Evolutionary conservation across 2,888 invertebrate species (phyloP).

Genomic region (Girardia tigrina): DNA sequence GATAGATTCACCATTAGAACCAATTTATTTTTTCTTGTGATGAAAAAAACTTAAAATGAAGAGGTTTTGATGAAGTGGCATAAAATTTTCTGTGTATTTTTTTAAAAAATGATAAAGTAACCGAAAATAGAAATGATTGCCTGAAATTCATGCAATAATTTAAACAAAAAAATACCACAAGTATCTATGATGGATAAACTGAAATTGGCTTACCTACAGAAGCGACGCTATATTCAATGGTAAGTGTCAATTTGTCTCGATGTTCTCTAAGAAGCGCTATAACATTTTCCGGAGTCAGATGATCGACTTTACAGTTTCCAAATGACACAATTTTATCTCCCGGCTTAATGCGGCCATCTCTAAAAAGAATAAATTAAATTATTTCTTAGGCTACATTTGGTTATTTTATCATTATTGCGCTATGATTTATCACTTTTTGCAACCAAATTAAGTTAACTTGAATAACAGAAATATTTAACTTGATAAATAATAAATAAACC

Average conservation of each 20-base stretch:
- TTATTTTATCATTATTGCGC: constrained; percentile 1
- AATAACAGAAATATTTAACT: not conserved
- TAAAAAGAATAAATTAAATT: constrained; percentile 27
- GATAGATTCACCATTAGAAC: too few relatives aligned
- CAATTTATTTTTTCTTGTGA: too few relatives aligned
- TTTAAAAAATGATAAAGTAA: too few relatives aligned
- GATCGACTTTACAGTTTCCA: not conserved
- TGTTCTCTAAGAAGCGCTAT: not conserved
- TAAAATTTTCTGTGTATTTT: too few relatives aligned
- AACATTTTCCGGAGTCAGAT: constrained; percentile 26
- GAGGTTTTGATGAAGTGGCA: too few relatives aligned
- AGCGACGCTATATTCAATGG: constrained; percentile 24
- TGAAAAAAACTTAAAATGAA: too few relatives aligned
- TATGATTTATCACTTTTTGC: not conserved
- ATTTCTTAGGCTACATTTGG: not conserved
- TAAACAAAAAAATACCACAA: too few relatives aligned
- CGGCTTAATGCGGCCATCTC: constrained; percentile 32
- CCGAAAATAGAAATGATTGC: too few relatives aligned
- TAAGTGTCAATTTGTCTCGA: constrained; percentile 19
- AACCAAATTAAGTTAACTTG: not conserved
- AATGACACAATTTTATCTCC: constrained; percentile 30
- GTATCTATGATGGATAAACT: too few relatives aligned
- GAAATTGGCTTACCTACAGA: constrained; percentile 21
- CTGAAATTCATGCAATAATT: too few relatives aligned
- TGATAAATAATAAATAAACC: constrained; percentile 3